Percentiles rank a stretch among this genome's conserved stretches.
These are phyloP conservation scores for Oreochromis grahami DNA, from an alignment of 2,797 vertebrate genomes.

Conservation along the genomic window DNA sequence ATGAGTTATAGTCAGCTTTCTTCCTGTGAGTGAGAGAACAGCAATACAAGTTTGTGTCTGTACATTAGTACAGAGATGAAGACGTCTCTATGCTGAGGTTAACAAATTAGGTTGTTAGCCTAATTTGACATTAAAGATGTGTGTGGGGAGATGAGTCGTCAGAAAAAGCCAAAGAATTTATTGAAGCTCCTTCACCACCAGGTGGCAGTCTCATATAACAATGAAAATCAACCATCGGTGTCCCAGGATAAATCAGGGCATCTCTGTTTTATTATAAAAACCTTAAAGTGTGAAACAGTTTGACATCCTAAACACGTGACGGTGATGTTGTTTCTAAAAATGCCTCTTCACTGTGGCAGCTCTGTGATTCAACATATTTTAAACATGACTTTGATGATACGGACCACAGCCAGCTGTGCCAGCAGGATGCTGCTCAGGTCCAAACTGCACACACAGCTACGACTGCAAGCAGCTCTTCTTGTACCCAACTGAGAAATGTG, in stretches of 20 bases:
- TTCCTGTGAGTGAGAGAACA: background rate
- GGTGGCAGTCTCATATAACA: background rate
- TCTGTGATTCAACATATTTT: background rate
- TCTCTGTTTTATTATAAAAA: background rate
- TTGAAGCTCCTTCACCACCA: background rate
- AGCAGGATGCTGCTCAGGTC: background rate
- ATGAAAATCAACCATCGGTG: background rate
- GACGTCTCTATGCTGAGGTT: rapidly evolving
- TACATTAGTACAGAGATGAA: background rate
- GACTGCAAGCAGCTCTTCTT: background rate
- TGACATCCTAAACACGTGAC: rapidly evolving
- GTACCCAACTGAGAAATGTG: background rate
- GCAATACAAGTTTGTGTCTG: background rate
- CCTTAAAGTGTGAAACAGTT: background rate
- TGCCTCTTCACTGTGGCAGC: background rate
- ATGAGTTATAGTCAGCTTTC: background rate
- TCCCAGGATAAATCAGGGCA: background rate
- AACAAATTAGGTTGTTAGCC: background rate
- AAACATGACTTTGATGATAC: background rate
- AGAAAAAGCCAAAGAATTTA: background rate
- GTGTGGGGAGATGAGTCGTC: background rate
- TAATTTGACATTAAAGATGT: rapidly evolving
- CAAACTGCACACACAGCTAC: background rate
- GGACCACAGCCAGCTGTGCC: background rate
- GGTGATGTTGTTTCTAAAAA: background rate